Percentiles rank a stretch among this genome's conserved stretches.
Conservation (phyloP, 2,888 invertebrate genomes). For the Sarcophaga rosellei region DNA sequence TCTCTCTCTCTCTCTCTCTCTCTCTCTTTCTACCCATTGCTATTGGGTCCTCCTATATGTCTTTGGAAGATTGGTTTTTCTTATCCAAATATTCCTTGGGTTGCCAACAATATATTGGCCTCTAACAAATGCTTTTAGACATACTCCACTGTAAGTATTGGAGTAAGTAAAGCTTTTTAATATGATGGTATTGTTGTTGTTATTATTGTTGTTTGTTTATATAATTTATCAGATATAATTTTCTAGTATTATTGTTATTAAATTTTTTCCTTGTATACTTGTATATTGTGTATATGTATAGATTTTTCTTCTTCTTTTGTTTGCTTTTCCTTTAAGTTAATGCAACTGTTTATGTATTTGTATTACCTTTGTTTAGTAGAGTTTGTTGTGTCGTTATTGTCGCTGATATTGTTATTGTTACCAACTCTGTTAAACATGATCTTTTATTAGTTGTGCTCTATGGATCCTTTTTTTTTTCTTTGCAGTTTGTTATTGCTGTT, state of each 20-base stretch:
- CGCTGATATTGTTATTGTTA: conserved; percentile 62
- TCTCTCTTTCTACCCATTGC: too few relatives aligned
- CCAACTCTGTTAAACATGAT: conserved; percentile 77
- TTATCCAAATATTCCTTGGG: conserved; percentile 27
- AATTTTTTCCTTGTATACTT: conserved; percentile 20
- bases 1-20: too few relatives aligned
- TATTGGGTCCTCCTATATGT: background rate
- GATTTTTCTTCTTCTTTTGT: conserved; percentile 1
- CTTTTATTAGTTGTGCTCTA: conserved; percentile 74
- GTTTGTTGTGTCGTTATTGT: conserved; percentile 22
- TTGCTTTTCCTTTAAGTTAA: conserved; percentile 6
- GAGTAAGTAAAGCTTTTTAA: background rate
- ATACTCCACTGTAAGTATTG: background rate
- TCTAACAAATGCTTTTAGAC: background rate
- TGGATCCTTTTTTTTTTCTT: conserved; percentile 50
- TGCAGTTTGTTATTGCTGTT: conserved; percentile 48
- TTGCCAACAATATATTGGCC: conserved; percentile 50
- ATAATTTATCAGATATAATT: conserved; percentile 67
- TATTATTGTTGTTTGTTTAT: conserved; percentile 35
- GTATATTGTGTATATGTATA: background rate
- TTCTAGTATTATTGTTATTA: conserved; percentile 56
- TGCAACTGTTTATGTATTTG: conserved; percentile 55
- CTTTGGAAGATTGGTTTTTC: background rate
- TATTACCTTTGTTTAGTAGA: conserved; percentile 40
- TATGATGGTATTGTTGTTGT: background rate